These are phyloP conservation scores for Maconellicoccus hirsutus DNA, from an alignment of 1,140 invertebrate species.

Conservation along the genomic window DNA sequence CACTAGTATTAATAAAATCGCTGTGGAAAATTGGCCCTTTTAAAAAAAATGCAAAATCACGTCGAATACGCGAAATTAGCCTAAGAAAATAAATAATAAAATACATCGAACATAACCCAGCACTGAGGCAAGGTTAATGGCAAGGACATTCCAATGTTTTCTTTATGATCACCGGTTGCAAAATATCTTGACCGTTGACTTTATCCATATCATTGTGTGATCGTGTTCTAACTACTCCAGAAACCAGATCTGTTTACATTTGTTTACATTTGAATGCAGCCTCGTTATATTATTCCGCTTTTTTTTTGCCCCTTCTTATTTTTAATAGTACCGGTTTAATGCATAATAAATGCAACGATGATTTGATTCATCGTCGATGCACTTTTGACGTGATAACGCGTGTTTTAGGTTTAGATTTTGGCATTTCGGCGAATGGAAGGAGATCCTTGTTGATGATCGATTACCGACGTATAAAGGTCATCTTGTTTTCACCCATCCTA, in stretches of 20 bases:
- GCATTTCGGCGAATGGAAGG: conserved; percentile 64
- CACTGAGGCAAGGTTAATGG: conserved; percentile 15
- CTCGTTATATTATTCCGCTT: conserved; percentile 7
- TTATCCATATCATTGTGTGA: conserved; percentile 17
- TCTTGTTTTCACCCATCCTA: conserved; percentile 56
- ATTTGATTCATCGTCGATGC: neutral
- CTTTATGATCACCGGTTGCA: conserved; percentile 13
- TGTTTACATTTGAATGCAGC: conserved; percentile 17
- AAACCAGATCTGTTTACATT: conserved; percentile 21
- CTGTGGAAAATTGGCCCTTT: too few species aligned
- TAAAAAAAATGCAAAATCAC: too few species aligned
- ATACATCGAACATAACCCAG: neutral
- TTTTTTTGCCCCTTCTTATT: conserved; percentile 3
- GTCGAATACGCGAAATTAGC: too few species aligned
- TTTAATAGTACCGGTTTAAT: conserved; percentile 21
- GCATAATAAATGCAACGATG: conserved; percentile 11
- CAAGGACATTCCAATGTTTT: conserved; percentile 17
- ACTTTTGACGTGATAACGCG: neutral
- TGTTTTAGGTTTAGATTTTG: conserved; percentile 58
- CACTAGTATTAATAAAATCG: too few species aligned
- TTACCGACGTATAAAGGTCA: conserved; percentile 58
- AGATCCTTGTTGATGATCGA: conserved; percentile 63
- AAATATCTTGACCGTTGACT: conserved; percentile 18
- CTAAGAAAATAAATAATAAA: too few species aligned
- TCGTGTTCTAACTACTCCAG: conserved; percentile 14